Conservation (phyloP, 2,888 invertebrate genomes). For the Cryptocephalus moraei region DNA sequence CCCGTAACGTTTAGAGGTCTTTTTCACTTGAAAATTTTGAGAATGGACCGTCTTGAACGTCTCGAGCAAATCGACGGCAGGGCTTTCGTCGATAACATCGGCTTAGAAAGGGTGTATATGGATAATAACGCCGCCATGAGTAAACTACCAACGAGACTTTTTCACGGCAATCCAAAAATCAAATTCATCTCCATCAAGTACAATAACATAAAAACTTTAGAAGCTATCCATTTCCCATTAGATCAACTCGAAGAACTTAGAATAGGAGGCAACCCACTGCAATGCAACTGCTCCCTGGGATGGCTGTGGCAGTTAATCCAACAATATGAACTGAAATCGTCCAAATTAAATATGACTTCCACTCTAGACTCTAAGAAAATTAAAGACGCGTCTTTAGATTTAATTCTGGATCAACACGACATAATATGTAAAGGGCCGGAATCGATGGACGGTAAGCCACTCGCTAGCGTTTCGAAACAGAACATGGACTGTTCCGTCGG, state of each 20-base stretch:
- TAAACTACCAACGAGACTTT: constrained; percentile 68
- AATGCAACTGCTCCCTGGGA: constrained; percentile 77
- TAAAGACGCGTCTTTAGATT: constrained; percentile 26
- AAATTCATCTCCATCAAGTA: constrained; percentile 66
- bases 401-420: constrained; percentile 46
- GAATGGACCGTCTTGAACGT: constrained; percentile 57
- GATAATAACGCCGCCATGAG: constrained; percentile 66
- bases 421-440: constrained; percentile 51
- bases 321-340: constrained; percentile 22
- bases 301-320: constrained; percentile 72
- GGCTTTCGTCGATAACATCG: constrained; percentile 77
- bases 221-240: constrained; percentile 72
- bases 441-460: constrained; percentile 42
- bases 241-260: constrained; percentile 65
- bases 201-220: constrained; percentile 64
- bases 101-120: constrained; percentile 66
- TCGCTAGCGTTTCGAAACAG: constrained; percentile 50
- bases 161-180: constrained; percentile 73
- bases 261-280: constrained; percentile 72
- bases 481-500: constrained; percentile 53
- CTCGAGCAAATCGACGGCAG: constrained; percentile 62
- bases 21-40: constrained; percentile 66
- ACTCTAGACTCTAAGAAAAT: constrained; percentile 18
- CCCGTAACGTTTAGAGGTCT: constrained; percentile 76
- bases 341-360: constrained; percentile 2